Conservation (phyloP, 1,140 invertebrate species). For the Penaeus chinensis region DNA sequence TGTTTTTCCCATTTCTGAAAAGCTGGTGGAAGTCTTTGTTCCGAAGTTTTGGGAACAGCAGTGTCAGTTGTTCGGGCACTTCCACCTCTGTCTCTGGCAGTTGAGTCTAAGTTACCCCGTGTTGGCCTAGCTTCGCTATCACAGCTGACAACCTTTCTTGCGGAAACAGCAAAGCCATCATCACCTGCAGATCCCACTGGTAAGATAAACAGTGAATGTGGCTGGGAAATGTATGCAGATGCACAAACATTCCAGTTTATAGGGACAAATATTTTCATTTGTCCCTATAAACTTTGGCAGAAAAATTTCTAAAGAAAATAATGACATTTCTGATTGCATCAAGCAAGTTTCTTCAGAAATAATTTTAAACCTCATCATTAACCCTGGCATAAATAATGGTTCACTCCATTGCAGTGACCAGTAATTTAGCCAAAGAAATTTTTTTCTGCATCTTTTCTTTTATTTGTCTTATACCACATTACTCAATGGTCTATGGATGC, state of each 20-base stretch:
- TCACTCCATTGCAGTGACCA: no score
- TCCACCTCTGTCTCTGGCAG: slow-evolving; percentile 74
- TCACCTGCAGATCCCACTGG: slow-evolving; percentile 72
- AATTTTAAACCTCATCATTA: no score
- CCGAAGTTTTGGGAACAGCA: slow-evolving; percentile 75
- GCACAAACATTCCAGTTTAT: no score
- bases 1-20: background rate
- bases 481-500: no score
- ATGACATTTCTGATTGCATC: no score
- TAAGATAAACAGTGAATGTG: slow-evolving; percentile 25
- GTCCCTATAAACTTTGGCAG: no score
- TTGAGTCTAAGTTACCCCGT: slow-evolving; percentile 73
- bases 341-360: no score
- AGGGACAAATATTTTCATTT: no score
- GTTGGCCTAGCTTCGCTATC: slow-evolving; percentile 73
- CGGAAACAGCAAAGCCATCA: slow-evolving; percentile 71
- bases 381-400: no score
- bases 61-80: slow-evolving; percentile 73
- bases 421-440: no score
- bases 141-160: slow-evolving; percentile 73
- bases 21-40: slow-evolving; percentile 67
- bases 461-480: background rate
- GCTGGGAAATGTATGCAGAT: background rate
- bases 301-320: no score
- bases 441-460: background rate